Percentiles rank a stretch among this genome's conserved stretches.
Evolutionary conservation across 2,113 vertebrate species (phyloP).

Genomic region (Osmerus mordax): DNA sequence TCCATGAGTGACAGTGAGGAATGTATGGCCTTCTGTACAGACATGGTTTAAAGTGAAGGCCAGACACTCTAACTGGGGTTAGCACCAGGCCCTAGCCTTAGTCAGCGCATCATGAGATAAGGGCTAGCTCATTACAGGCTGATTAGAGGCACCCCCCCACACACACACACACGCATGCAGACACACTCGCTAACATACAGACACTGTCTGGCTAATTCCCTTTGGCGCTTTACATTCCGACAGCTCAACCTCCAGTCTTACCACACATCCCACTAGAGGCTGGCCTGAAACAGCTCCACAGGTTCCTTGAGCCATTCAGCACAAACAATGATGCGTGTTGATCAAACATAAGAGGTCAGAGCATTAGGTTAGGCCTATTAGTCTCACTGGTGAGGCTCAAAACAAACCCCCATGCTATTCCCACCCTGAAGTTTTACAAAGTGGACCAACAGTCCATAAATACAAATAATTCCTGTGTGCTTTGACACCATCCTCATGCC

Average conservation of each 20-base stretch:
- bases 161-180: constrained; percentile 11
- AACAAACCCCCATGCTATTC: constrained; percentile 1
- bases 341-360: not conserved
- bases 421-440: not conserved
- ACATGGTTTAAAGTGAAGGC: not conserved
- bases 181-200: not conserved
- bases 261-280: too few relatives aligned
- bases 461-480: not conserved
- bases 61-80: not conserved
- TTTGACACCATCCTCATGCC: constrained; percentile 21
- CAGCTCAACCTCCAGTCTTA: too few relatives aligned
- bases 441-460: not conserved
- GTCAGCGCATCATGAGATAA: constrained; percentile 1
- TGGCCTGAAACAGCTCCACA: too few relatives aligned
- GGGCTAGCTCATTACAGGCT: not conserved
- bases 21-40: constrained; percentile 28
- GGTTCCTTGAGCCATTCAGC: not conserved
- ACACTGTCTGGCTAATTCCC: not conserved
- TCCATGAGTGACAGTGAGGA: not conserved
- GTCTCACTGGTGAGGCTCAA: too few relatives aligned
- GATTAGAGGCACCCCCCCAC: not conserved
- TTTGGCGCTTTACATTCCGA: too few relatives aligned
- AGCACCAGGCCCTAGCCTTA: not conserved
- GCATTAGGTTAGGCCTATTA: too few relatives aligned
- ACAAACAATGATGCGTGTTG: not conserved